phyloP scores from a whole-genome alignment of 2,888 invertebrate species.

The Perizoma affinitatum region DNA sequence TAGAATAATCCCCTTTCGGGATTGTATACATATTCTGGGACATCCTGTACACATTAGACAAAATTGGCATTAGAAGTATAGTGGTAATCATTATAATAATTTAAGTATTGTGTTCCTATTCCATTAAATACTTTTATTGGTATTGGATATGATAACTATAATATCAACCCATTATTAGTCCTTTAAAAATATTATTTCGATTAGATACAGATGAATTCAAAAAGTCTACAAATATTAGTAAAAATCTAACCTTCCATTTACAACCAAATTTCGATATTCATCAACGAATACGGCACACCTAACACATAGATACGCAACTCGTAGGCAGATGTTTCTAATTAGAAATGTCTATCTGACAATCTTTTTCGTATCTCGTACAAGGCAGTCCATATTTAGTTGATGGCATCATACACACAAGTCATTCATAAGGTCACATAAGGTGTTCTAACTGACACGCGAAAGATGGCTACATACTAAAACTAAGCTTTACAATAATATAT shows the following conservation, averaged over 20 bases:
- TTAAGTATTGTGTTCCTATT: too few relatives aligned
- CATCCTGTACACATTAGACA: too few relatives aligned
- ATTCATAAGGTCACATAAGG: constrained; percentile 6
- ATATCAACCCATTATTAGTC: constrained; percentile 15
- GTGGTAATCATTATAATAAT: too few relatives aligned
- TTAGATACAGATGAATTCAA: constrained; percentile 22
- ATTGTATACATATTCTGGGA: too few relatives aligned
- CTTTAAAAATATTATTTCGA: constrained; percentile 14
- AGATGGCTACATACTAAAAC: constrained; percentile 32
- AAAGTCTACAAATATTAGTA: constrained; percentile 11
- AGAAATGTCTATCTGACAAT: too few relatives aligned
- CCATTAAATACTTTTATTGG: constrained; percentile 15
- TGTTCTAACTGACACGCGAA: constrained; percentile 17
- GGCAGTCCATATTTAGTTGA: neutral
- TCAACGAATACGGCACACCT: neutral
- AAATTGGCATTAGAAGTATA: too few relatives aligned
- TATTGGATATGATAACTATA: constrained; percentile 21
- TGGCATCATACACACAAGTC: constrained; percentile 8
- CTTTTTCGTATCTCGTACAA: too few relatives aligned
- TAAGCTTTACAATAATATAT: constrained; percentile 35
- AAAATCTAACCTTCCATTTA: constrained; percentile 11
- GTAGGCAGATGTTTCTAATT: neutral
- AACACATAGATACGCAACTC: neutral
- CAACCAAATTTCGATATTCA: constrained; percentile 11
- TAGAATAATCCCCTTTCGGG: too few relatives aligned